These are phyloP conservation scores for Agonopterix arenella DNA, from an alignment of 2,888 invertebrate genomes.

Conservation along the genomic window DNA sequence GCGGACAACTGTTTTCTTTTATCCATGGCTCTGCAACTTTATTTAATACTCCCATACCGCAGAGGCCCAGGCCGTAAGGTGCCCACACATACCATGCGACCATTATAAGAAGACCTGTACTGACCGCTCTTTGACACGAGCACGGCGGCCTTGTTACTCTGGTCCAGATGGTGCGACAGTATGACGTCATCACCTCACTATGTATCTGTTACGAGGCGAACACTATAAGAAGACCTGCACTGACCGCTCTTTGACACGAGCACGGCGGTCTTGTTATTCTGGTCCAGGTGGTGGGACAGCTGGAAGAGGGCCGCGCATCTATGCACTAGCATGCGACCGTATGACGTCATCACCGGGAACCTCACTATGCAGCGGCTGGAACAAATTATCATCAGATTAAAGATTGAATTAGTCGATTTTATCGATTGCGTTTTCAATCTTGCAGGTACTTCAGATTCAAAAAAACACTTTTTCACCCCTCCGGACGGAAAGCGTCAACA, in stretches of 20 bases:
- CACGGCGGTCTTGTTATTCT: constrained; percentile 86
- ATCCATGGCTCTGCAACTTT: too few relatives aligned
- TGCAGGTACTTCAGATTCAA: too few relatives aligned
- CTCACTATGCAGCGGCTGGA: constrained; percentile 85
- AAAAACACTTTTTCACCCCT: too few relatives aligned
- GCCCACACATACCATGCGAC: too few relatives aligned
- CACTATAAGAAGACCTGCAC: constrained; percentile 30
- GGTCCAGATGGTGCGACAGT: constrained; percentile 95
- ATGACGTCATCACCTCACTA: neutral
- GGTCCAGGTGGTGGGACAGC: constrained; percentile 95
- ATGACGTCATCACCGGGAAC: constrained; percentile 96
- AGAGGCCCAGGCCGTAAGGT: too few relatives aligned
- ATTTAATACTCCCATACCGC: too few relatives aligned
- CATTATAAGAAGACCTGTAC: constrained; percentile 31
- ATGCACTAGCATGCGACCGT: constrained; percentile 97
- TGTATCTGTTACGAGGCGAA: too few relatives aligned
- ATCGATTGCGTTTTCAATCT: too few relatives aligned
- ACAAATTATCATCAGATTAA: constrained; percentile 6
- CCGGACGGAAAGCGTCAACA: too few relatives aligned
- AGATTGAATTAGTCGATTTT: too few relatives aligned
- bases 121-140: constrained; percentile 87
- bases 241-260: constrained; percentile 87
- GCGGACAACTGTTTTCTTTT: too few relatives aligned
- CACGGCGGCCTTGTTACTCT: constrained; percentile 86
- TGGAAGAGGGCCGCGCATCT: constrained; percentile 96